Conservation (phyloP, 2,888 invertebrate species). For the Scaptomyza flava region DNA sequence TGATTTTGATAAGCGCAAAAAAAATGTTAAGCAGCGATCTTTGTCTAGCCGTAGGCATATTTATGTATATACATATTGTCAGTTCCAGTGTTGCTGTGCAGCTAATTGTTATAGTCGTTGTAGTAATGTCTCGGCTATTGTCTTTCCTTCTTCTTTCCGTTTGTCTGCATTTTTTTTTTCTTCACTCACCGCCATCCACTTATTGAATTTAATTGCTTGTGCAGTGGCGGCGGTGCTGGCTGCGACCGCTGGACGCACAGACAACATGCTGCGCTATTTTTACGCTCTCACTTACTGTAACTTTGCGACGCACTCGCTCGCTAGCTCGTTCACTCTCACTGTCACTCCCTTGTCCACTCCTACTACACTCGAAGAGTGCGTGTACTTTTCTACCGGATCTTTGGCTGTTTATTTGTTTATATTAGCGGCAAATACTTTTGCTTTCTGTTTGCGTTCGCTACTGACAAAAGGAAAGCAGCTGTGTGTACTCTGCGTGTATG, state of each 20-base stretch:
- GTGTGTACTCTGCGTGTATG: constrained; percentile 13
- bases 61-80: background rate
- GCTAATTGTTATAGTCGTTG: constrained; percentile 19
- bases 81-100: constrained; percentile 39
- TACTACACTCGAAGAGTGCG: constrained; percentile 17
- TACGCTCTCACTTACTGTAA: constrained; percentile 63
- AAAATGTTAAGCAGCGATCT: constrained; percentile 26
- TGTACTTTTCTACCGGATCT: constrained; percentile 68
- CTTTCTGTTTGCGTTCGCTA: constrained; percentile 58
- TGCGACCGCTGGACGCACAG: constrained; percentile 18
- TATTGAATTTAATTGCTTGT: constrained; percentile 77
- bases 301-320: constrained; percentile 26
- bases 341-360: constrained; percentile 23
- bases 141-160: constrained; percentile 47
- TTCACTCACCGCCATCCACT: constrained; percentile 64
- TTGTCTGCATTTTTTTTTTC: constrained; percentile 59
- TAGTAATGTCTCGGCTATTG: constrained; percentile 44
- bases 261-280: constrained; percentile 63
- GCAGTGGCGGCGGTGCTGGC: constrained; percentile 36
- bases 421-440: constrained; percentile 76
- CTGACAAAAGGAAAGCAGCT: constrained; percentile 27
- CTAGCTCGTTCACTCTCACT: constrained; percentile 14
- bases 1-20: constrained; percentile 60
- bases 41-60: constrained; percentile 14
- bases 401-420: constrained; percentile 77